Evolutionary conservation across 1,140 invertebrate genomes (phyloP), one percentile per base, ranked within the genome.

Genomic region (Sminthurides bifidus): DNA sequence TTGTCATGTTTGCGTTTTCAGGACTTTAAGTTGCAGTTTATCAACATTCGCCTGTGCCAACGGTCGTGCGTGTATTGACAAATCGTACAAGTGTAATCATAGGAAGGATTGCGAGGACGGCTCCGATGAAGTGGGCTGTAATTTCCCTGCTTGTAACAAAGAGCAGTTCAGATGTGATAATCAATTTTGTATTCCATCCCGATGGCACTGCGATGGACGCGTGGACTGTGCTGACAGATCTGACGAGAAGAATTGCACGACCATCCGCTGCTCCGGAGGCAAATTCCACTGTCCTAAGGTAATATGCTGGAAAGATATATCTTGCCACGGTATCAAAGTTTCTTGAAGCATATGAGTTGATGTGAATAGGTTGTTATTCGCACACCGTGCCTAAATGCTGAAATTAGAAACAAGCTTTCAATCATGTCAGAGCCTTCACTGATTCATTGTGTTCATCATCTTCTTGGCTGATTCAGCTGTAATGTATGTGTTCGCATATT

Each of bases 151-250:
- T 0, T 98, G 94, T 71, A 82, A 87, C 64, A 80, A 80, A 44
- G 86, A 86, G 8, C 89, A 96, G 73, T 97, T 95, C 70, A 78
- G 87, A 23, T 97, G 94, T 74, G 81, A 83, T 35, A 95, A 95
- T 70, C 85, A 88, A 4, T 74, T 92, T 15, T 98, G 94, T 72
- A 91, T 97, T 52, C 88, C 92, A 0, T 76, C 78, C 3, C 12
- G 78, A 26, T 89, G 84, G 70, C 82, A 82, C 60, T 89, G 85
- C 71, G 85, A 88, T 62, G 84, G 55, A 26, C 63, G 66, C 69
- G 76, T 80, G 52, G 88, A 92, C 68, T 92, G 88, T 69, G 76
- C 79, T 0, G 92, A 94, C 66, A 84, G 84, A 27, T 84, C 81
- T 8, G 92, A 95, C 68, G 92, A 96, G 70, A 79, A 80, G 46